Evolutionary conservation across 2,113 vertebrate genomes (phyloP), one percentile per base, ranked within the genome.

Genomic region (Pseudorhombus dupliciocellatus): DNA sequence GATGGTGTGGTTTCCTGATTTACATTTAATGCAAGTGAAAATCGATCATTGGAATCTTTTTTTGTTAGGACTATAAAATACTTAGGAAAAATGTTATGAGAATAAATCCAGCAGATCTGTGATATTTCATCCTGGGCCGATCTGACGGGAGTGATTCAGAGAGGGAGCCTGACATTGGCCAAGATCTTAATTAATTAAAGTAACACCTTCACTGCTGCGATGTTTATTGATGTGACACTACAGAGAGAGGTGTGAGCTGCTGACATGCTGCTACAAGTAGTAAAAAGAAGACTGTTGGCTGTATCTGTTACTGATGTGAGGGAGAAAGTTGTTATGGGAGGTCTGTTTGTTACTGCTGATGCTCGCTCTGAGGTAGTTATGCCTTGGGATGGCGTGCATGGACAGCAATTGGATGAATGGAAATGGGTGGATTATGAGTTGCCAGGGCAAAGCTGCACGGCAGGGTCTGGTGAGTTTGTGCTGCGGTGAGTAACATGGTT

Each of bases 141-240:
- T 21, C 28, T 12, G 28, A 20, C 50, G 66, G 34, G 37, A 66
- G 8, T 60, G 28, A 71, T 52, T 50, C 2, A 18, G 57, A 31
- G 44, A 56, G 58, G 58, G 51, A 44, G 55, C 55, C 22, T 50
- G 55, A 70, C 70, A 67, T 16, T 58, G 77, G 34, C 53, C 83
- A 75, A 46, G 73, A 76, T 78, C 77, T 46, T 83, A 4, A 72
- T 76, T 85, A 78, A 89, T 89, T 75, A 82, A 80, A 77, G 53
- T 75, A 79, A 80, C 84, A 86, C 81, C 81, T 85, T 69, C 56
- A 40, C 83, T 28, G 61, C 72, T 83, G 75, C 52, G 84, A 73
- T 60, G 48, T 53, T 69, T 83, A 84, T 80, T 86, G 56, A 89
- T 80, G 73, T 80, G 85, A 87, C 84, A 66, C 68, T 9, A 44